These are phyloP conservation scores for Pavo muticus DNA, from an alignment of 2,113 vertebrate genomes.

Conservation along the genomic window DNA sequence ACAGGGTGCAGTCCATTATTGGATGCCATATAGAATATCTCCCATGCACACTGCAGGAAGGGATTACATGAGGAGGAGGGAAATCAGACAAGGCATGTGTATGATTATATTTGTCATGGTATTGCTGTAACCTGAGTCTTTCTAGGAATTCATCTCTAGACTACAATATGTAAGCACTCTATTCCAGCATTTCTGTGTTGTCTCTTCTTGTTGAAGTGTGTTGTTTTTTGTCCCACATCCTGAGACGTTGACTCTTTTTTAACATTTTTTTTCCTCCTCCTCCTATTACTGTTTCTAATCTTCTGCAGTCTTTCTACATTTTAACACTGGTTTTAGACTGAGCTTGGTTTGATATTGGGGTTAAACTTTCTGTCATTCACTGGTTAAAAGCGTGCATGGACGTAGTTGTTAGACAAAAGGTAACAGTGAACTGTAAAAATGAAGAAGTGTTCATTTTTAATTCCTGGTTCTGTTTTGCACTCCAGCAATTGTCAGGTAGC, in stretches of 20 bases:
- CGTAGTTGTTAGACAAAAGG: not conserved
- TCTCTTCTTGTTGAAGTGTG: not conserved
- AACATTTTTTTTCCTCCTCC: not conserved
- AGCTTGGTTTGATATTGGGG: not conserved
- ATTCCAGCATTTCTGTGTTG: not conserved
- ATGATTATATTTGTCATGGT: not conserved
- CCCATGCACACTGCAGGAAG: not conserved
- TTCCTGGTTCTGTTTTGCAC: constrained; percentile 24
- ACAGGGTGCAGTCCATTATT: not conserved
- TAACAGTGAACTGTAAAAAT: not conserved
- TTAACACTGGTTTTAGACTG: not conserved
- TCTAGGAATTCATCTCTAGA: not conserved
- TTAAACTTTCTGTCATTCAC: not conserved
- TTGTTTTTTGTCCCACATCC: not conserved
- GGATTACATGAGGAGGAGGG: not conserved
- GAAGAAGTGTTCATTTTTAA: not conserved
- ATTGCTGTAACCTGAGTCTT: not conserved
- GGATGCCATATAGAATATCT: not conserved
- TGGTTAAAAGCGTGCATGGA: not conserved
- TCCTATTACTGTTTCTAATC: not conserved
- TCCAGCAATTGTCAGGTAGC: not conserved
- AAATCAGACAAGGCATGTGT: not conserved
- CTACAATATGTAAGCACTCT: not conserved
- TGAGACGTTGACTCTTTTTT: not conserved
- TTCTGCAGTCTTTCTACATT: not conserved